Base-by-base conservation (phyloP, 2,113 vertebrate species). In the Perca fluviatilis region DNA sequence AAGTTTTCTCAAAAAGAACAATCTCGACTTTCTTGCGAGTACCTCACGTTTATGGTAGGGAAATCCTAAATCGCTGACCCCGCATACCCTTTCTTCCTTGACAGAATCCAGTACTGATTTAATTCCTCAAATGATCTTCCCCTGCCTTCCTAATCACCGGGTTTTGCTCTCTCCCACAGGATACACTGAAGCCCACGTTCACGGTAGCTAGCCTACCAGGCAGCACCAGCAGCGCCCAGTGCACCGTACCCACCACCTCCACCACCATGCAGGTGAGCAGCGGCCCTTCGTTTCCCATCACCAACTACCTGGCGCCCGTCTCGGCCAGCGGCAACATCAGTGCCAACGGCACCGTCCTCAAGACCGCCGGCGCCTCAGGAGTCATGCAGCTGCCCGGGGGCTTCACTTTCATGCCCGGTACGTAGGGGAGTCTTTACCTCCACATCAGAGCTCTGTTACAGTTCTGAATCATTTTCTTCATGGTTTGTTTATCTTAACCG, bases 181-280 rank as follows among this genome's bases (percentile, higher is more conserved):
- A 99, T 18, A 89, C 96, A 1, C 94, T 99, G 93, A 99, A 99
- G 92, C 98, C 98, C 0, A 96, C 95, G 0, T 99, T 99, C 94
- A 98, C 98, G 0, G 97, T 99, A 86, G 97, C 98, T 92, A 98
- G 96, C 88, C 93, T 99, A 54, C 98, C 98, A 0, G 98, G 98
- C 87, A 96, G 96, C 4, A 86, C 91, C 70, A 97, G 97, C 56
- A 96, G 96, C 76, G 95, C 97, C 92, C 96, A 96, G 91, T 96
- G 97, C 67, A 97, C 97, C 0, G 97, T 96, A 5, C 96, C 98
- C 66, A 98, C 98, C 96, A 98, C 98, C 81, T 98, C 97, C 76
- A 98, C 98, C 90, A 98, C 97, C 94, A 98, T 99, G 98, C 98
- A 99, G 96, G 97, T 97, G 93, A 99, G 96, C 97, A 98, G 97